A percentile compares a stretch with the other conserved stretches of the same genome.
phyloP scores from a whole-genome alignment of 2,888 invertebrate species.

The Strigamia maritima region DNA sequence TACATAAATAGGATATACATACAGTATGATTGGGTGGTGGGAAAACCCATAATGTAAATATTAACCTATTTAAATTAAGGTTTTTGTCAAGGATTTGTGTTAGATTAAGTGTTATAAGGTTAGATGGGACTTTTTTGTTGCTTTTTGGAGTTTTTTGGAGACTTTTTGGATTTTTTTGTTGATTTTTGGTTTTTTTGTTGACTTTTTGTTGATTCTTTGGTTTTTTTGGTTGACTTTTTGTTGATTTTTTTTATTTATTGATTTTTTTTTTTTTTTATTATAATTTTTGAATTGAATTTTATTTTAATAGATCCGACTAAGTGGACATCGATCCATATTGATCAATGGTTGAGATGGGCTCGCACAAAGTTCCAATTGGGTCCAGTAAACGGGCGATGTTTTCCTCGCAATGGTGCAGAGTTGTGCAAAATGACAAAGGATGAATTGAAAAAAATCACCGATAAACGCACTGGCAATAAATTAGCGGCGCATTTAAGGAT shows the following conservation, averaged over 20 bases:
- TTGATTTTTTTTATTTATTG: too few relatives aligned
- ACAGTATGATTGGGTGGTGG: too few relatives aligned
- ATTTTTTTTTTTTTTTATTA: too few relatives aligned
- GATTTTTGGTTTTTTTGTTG: too few relatives aligned
- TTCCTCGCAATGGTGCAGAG: background rate
- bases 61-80: background rate
- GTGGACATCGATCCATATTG: background rate
- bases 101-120: too few relatives aligned
- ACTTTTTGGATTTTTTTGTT: too few relatives aligned
- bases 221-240: too few relatives aligned
- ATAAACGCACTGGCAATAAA: background rate
- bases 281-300: too few relatives aligned
- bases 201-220: too few relatives aligned
- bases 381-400: background rate
- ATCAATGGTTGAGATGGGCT: constrained; percentile 9
- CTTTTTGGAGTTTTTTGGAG: too few relatives aligned
- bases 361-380: background rate
- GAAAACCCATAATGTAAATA: background rate
- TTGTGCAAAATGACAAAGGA: background rate
- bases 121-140: too few relatives aligned
- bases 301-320: background rate
- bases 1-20: too few relatives aligned
- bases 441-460: background rate
- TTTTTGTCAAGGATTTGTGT: background rate
- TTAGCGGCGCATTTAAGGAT: background rate